Evolutionary conservation across 2,797 vertebrate species (phyloP), one percentile per base, ranked within the genome.

Genomic region (Pantherophis vulpinus): DNA sequence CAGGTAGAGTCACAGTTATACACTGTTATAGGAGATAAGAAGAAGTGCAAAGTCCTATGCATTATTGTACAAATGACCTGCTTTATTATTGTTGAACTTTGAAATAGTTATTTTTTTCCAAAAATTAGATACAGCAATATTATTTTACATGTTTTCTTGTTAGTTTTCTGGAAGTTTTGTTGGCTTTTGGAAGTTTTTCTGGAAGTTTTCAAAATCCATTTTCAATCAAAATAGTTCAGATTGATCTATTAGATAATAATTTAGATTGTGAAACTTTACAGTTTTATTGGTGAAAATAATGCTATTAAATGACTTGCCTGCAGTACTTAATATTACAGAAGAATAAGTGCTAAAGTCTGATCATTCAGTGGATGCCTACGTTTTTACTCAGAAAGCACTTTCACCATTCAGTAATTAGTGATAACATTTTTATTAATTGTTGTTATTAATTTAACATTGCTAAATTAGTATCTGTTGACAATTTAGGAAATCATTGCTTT

Each of bases 1-100:
- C 99, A 98, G 99, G 99, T 99, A 98, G 90, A 96, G 59, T 47
- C 14, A 0, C 89, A 12, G 42, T 87, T 0, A 0, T 47, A 70
- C 88, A 92, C 18, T 12, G 1, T 47, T 94, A 42, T 0, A 91
- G 61, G 61, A 93, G 91, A 89, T 93, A 55, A 90, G 89, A 51
- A 58, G 56, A 51, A 58, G 56, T 83, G n/a, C 29, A 93, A 58
- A 93, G 25, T 12, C 18, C 89, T 0, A 60, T 0, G 0, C 61
- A 32, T 91, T 87, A 61, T 56, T 93, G 60, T 87, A 89, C 66
- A 29, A 5, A 23, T 70, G 95, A 0, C 93, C 37, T 92, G 20
- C 9, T 91, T 91, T 51, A 3, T 91, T 51, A 3, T 20, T 42
- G 56, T 42, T 66, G 51, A 79, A 20, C 90, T 91, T 51, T 63